Percentiles rank a stretch among this genome's conserved stretches.
Conservation (phyloP, 2,888 invertebrate genomes). For the Agonopterix arenella region DNA sequence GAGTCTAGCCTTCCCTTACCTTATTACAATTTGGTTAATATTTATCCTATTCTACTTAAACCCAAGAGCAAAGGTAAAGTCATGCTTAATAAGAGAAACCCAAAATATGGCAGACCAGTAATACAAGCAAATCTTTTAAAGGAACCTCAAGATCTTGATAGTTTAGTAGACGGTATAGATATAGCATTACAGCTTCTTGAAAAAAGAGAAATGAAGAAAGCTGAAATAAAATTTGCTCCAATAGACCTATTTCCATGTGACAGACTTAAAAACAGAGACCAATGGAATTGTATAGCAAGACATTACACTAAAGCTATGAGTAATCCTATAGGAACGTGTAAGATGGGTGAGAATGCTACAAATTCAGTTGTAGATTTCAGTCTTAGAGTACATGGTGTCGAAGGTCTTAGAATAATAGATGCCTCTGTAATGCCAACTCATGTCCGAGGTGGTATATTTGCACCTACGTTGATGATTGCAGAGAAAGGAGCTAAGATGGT, state of each 20-base stretch:
- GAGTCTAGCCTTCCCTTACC: constrained; percentile 58
- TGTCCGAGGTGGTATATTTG: constrained; percentile 55
- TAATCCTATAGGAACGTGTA: constrained; percentile 66
- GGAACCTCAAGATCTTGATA: constrained; percentile 61
- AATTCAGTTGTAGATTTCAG: constrained; percentile 61
- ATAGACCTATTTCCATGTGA: constrained; percentile 66
- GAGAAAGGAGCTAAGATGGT: constrained; percentile 64
- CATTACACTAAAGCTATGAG: constrained; percentile 67
- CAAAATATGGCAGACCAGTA: constrained; percentile 63
- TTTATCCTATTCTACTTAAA: constrained; percentile 55
- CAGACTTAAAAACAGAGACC: constrained; percentile 57
- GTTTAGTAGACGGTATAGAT: constrained; percentile 63
- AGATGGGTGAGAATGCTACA: constrained; percentile 60
- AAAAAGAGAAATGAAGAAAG: constrained; percentile 62
- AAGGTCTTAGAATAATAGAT: constrained; percentile 62
- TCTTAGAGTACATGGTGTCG: constrained; percentile 58
- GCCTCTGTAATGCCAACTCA: constrained; percentile 69
- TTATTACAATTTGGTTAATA: constrained; percentile 63
- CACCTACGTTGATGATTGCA: constrained; percentile 67
- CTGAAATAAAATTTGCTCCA: constrained; percentile 62
- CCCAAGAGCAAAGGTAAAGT: constrained; percentile 68
- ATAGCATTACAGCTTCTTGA: constrained; percentile 63
- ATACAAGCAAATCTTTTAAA: constrained; percentile 67
- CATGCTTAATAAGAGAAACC: constrained; percentile 58
- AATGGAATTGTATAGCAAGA: constrained; percentile 68